Base-by-base conservation (phyloP, 2,113 vertebrate genomes). In the Lipophrys pholis region DNA sequence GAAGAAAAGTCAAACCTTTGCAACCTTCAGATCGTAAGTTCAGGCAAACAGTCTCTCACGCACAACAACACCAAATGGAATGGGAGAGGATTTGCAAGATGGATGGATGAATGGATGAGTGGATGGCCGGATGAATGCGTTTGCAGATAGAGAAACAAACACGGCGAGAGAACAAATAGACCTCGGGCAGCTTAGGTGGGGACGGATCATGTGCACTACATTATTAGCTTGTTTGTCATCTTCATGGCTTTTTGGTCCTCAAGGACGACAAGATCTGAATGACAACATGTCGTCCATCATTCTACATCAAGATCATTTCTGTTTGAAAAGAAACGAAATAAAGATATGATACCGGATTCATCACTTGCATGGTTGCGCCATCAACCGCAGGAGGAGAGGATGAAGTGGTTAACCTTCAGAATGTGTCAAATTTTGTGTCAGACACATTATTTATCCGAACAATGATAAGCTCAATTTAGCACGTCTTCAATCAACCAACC, bases 1-100 rank as follows among this genome's bases (percentile, higher is more conserved):
- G 48, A 57, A 59, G 59, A 57, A 59, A 62, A 68, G 76, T 75
- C 50, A 76, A 81, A 88, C 84, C 74, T 85, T 71, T 14, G 62
- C 58, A 80, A 90, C 87, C 86, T 90, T 87, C 81, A 86, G 63
- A 84, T 76, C 84, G 67, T 72, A 66, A 82, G 84, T 90, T 91
- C 80, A 83, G 17, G 17, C 30, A 76, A 78, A 84, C 66, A 63
- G 58, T 55, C 68, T 60, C 71, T 73, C 75, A 11, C 51, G 70
- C 66, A 58, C 73, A 84, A 69, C 63, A 83, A 69, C 65, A 30
- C 38, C 43, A 59, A 77, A 69, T 7, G 6, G 61, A 65, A 70
- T 2, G 46, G 78, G 40, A 52, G 76, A 81, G 82, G 85, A 89
- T 90, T 87, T 89, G 75, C 71, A 39, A 86, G 84, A 64, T 86